These are phyloP conservation scores for Clepsis dumicolana DNA, from an alignment of 2,888 invertebrate species.

Conservation along the genomic window DNA sequence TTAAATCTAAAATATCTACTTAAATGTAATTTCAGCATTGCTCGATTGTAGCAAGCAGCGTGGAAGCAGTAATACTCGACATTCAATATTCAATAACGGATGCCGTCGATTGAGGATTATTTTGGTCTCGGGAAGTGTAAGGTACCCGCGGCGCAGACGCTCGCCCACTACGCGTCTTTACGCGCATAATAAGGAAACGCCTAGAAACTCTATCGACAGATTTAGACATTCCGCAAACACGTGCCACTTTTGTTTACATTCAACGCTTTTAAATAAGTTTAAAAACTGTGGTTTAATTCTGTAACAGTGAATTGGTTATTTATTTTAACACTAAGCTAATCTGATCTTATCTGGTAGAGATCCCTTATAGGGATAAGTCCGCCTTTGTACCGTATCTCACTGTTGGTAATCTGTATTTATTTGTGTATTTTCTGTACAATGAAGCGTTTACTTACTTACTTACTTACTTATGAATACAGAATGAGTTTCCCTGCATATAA, in stretches of 20 bases:
- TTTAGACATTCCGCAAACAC: slow-evolving; percentile 62
- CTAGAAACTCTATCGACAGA: slow-evolving; percentile 51
- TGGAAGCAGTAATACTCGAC: slow-evolving; percentile 55
- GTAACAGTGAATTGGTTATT: not conserved
- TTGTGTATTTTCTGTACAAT: too few species aligned
- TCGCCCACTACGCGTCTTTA: slow-evolving; percentile 56
- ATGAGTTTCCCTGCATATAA: slow-evolving; percentile 3
- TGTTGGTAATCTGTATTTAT: too few species aligned
- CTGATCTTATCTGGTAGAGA: too few species aligned
- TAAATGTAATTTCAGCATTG: not conserved
- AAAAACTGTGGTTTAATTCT: not conserved
- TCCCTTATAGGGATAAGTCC: too few species aligned
- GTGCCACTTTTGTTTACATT: slow-evolving; percentile 42
- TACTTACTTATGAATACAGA: slow-evolving; percentile 5
- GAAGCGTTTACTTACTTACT: too few species aligned
- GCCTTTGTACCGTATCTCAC: too few species aligned
- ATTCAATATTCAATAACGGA: slow-evolving; percentile 77
- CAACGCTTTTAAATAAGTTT: slow-evolving; percentile 9
- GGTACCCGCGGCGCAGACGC: slow-evolving; percentile 55
- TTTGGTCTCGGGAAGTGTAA: slow-evolving; percentile 81
- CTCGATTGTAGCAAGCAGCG: slow-evolving; percentile 28
- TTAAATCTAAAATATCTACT: not conserved
- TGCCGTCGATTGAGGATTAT: slow-evolving; percentile 80
- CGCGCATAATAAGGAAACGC: slow-evolving; percentile 60
- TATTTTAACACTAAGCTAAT: slow-evolving; percentile 1